phyloP scores from a whole-genome alignment of 1,140 invertebrate genomes.

The Pseudomyrmex cubaensis region DNA sequence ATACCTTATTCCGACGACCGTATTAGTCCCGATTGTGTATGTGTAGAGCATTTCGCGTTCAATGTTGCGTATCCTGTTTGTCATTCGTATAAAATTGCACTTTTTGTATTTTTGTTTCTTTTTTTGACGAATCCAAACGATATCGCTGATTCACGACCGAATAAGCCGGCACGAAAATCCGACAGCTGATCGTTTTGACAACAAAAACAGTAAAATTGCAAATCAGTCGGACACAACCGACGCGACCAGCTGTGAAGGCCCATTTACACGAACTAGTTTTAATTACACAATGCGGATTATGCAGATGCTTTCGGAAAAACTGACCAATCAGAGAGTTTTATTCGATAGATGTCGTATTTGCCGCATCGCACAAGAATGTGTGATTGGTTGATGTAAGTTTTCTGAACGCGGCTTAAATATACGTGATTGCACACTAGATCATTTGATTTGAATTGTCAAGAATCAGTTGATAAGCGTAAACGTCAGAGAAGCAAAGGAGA shows the following conservation, averaged over 20 bases:
- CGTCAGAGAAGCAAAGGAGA: too few relatives aligned
- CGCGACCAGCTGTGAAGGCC: not conserved
- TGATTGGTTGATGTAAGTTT: too few relatives aligned
- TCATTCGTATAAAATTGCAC: not conserved
- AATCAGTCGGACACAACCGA: not conserved
- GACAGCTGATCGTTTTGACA: conserved; percentile 50
- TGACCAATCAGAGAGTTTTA: not conserved
- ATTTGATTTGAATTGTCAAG: too few relatives aligned
- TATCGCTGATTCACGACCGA: not conserved
- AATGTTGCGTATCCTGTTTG: not conserved
- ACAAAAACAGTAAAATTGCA: conserved; percentile 20
- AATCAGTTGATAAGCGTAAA: too few relatives aligned
- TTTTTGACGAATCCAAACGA: too few relatives aligned
- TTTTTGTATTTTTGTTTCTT: not conserved
- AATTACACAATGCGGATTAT: not conserved
- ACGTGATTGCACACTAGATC: too few relatives aligned
- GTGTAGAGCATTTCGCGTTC: not conserved
- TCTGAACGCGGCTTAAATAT: too few relatives aligned
- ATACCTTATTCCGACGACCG: not conserved
- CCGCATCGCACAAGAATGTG: too few relatives aligned
- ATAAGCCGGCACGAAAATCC: not conserved
- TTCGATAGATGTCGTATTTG: too few relatives aligned
- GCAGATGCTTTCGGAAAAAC: not conserved
- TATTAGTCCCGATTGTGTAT: not conserved
- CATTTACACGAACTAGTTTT: not conserved